phyloP scores from a whole-genome alignment of 1,140 invertebrate genomes.

The Conus betulinus region DNA sequence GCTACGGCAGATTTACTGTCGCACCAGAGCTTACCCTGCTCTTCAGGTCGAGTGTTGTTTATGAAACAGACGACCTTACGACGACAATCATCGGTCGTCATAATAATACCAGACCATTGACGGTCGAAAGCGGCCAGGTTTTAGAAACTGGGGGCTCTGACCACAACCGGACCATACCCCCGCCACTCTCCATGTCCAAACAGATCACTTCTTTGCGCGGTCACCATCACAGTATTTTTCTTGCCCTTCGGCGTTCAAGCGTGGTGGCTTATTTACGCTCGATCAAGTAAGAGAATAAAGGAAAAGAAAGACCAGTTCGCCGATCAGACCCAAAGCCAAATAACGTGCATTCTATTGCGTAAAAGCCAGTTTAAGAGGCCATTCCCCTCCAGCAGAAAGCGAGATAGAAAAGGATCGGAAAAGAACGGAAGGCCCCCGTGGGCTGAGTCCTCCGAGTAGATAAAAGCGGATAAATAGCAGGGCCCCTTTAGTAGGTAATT shows the following conservation, averaged over 20 bases:
- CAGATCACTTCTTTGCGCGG: background rate
- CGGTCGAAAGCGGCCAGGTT: background rate
- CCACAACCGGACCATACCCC: background rate
- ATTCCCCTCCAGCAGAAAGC: background rate
- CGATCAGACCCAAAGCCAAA: background rate
- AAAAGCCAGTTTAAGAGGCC: background rate
- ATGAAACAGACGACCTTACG: background rate
- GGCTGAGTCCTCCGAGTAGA: slow-evolving; percentile 9
- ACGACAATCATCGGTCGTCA: background rate
- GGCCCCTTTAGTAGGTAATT: background rate
- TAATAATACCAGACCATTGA: background rate
- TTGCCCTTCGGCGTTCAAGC: background rate
- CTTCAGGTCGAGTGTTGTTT: background rate
- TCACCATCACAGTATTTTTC: background rate
- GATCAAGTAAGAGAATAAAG: no score
- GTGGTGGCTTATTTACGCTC: background rate
- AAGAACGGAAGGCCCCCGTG: background rate
- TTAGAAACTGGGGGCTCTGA: background rate
- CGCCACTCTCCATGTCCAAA: background rate
- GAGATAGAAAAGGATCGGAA: background rate
- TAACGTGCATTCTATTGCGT: background rate
- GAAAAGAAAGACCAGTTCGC: background rate
- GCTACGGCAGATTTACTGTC: no score
- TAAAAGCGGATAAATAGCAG: slow-evolving; percentile 28
- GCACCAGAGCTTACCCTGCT: background rate